Evolutionary conservation across 1,140 invertebrate genomes (phyloP).

Genomic region (Pentalonia nigronervosa): DNA sequence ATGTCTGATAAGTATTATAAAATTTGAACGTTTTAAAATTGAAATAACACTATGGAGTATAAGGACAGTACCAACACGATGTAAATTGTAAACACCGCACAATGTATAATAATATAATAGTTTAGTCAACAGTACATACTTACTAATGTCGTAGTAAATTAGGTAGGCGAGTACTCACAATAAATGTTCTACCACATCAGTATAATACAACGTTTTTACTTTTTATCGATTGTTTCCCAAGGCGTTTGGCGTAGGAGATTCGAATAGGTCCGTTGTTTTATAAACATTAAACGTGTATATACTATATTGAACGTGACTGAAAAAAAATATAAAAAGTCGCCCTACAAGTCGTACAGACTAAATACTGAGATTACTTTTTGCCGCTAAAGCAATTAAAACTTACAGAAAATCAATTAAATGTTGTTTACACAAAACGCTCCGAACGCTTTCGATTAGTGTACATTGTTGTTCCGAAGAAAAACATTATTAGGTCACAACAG

Average conservation of each 20-base stretch:
- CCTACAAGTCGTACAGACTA: background rate
- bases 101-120: background rate
- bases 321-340: background rate
- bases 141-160: background rate
- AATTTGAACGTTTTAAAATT: background rate
- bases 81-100: background rate
- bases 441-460: constrained; percentile 13
- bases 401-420: constrained; percentile 44
- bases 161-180: background rate
- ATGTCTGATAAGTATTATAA: background rate
- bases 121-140: background rate
- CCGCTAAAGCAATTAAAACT: constrained; percentile 45
- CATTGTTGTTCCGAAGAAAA: constrained; percentile 2
- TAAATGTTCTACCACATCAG: background rate
- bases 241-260: background rate
- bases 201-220: background rate
- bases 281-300: background rate
- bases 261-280: background rate
- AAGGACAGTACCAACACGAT: background rate
- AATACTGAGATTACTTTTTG: constrained; percentile 24
- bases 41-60: background rate
- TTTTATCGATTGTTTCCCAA: background rate
- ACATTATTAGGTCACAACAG: background rate
- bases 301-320: background rate
- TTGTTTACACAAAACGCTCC: background rate